Evolutionary conservation across 2,888 invertebrate genomes (phyloP).

Genomic region (Exephanes ischioxanthus): DNA sequence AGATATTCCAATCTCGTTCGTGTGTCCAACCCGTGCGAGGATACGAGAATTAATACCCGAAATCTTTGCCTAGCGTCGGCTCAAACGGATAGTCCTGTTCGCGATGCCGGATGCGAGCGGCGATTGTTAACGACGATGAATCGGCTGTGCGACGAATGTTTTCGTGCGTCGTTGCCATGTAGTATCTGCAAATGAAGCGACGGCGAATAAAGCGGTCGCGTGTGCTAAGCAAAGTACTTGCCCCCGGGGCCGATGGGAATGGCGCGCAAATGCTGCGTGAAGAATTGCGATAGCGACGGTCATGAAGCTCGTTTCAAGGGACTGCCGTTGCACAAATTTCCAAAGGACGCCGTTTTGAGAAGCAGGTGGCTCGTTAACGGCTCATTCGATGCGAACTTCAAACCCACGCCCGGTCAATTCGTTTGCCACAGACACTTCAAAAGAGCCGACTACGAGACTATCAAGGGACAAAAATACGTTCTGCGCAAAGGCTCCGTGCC

Average conservation of each 20-base stretch:
- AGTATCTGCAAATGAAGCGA: constrained; percentile 76
- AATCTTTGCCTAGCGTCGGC: neutral
- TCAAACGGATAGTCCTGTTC: neutral
- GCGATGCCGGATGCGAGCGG: constrained; percentile 13
- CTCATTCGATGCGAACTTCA: constrained; percentile 86
- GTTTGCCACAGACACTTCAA: constrained; percentile 92
- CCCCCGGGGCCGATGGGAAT: constrained; percentile 84
- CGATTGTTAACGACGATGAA: constrained; percentile 29
- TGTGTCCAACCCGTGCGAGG: constrained; percentile 1
- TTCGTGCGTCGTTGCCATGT: constrained; percentile 73
- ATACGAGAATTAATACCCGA: constrained; percentile 14
- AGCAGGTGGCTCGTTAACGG: constrained; percentile 89
- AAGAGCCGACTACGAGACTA: constrained; percentile 90
- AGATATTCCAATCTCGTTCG: constrained; percentile 14
- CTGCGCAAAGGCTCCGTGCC: constrained; percentile 90
- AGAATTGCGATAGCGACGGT: constrained; percentile 88
- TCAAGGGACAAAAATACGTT: constrained; percentile 90
- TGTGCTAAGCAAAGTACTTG: constrained; percentile 71
- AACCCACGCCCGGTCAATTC: constrained; percentile 87
- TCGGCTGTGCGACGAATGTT: constrained; percentile 27
- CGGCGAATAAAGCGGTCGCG: constrained; percentile 77
- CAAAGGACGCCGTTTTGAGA: constrained; percentile 88
- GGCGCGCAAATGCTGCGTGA: constrained; percentile 89
- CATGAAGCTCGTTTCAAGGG: constrained; percentile 88
- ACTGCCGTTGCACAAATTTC: constrained; percentile 92